Evolutionary conservation across 2,797 vertebrate genomes (phyloP), one percentile per base, ranked within the genome.

Genomic region (Gephyroberyx darwinii): DNA sequence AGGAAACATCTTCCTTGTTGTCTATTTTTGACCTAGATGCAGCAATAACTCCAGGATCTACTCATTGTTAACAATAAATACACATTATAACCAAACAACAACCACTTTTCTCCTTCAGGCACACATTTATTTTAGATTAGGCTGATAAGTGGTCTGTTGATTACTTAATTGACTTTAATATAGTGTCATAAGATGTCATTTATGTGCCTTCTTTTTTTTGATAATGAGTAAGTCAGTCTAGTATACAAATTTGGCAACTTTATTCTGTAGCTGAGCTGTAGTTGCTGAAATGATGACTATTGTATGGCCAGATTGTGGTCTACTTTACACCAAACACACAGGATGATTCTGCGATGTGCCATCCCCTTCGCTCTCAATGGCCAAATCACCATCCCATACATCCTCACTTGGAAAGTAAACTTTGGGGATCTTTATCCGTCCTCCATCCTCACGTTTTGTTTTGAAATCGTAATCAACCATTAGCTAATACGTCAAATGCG

Each of bases 1-100:
- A 79, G 80, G 86, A 90, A 86, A 84, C 71, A 80, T 48, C 63
- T 90, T 90, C 77, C 81, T 87, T 84, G 78, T 82, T 87, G 76
- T 90, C 86, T 88, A 83, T 90, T 87, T 87, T 84, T 90, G 85
- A 91, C 90, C 90, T 74, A 89, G 84, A 88, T 92, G 81, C 75
- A 90, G 81, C 90, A 86, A 91, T 83, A 87, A 86, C 78, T 79
- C 39, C 72, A 20, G 83, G 69, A 79, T 77, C 74, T 53, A 85
- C 80, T 91, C 51, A 71, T 33, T 66, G 7, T 75, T 56, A 66
- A 69, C 70, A 66, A 63, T 74, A 79, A 81, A 84, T 79, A 58
- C 65, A 75, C 52, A 60, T 71, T 66, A 65, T n/a, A 83, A 73
- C 64, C 3, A 1, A 72, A 71, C 63, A 80, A 73, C 78, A 82